phyloP scores from a whole-genome alignment of 2,113 vertebrate species.

The Macquaria australasica region DNA sequence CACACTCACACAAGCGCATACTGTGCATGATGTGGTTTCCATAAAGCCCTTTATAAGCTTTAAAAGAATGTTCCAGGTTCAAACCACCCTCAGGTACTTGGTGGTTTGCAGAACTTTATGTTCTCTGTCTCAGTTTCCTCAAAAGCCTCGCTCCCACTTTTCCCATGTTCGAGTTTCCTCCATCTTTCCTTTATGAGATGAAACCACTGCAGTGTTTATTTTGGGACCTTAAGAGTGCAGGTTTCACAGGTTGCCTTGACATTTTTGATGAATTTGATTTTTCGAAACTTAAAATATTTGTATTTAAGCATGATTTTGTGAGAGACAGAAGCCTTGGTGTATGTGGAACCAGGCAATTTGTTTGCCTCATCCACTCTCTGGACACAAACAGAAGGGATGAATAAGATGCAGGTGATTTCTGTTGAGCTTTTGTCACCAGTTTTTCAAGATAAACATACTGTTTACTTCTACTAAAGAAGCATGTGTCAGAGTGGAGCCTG shows the following conservation, averaged over 20 bases:
- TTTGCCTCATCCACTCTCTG: not conserved
- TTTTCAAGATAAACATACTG: not conserved
- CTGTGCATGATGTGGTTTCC: constrained; percentile 66
- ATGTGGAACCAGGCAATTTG: not conserved
- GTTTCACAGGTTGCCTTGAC: constrained; percentile 8
- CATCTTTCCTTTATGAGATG: constrained; percentile 18
- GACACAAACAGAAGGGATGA: not conserved
- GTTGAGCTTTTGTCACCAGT: not conserved
- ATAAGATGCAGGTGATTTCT: not conserved
- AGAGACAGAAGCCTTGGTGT: not conserved
- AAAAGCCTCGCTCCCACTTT: constrained; percentile 39
- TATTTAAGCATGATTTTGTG: not conserved
- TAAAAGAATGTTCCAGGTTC: constrained; percentile 68
- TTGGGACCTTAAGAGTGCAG: not conserved
- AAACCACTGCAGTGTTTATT: constrained; percentile 26
- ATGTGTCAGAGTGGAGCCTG: not conserved
- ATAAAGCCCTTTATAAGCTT: constrained; percentile 77
- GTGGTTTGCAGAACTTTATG: constrained; percentile 50
- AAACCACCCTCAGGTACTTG: constrained; percentile 60
- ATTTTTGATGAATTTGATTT: not conserved
- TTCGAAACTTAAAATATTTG: not conserved
- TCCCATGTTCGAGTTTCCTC: constrained; percentile 23
- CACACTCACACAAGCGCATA: constrained; percentile 38
- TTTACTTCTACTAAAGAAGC: not conserved
- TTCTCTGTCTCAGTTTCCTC: constrained; percentile 39